A percentile compares a stretch with the other conserved stretches of the same genome.
Evolutionary conservation across 2,113 vertebrate species (phyloP).

Genomic region (Antechinus flavipes): DNA sequence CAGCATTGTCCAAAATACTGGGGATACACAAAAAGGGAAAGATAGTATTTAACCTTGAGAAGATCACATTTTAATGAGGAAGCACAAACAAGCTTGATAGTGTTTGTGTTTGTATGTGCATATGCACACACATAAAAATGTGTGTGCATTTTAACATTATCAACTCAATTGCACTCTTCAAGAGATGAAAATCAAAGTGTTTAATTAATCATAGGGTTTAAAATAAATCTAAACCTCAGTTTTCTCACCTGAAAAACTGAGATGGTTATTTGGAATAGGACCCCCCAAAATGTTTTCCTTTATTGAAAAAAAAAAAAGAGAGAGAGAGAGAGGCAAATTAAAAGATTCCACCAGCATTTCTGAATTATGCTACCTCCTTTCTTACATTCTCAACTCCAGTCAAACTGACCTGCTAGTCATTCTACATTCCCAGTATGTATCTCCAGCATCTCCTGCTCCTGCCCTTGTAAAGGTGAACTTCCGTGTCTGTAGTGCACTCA

Average conservation of each 20-base stretch:
- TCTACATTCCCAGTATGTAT: neutral
- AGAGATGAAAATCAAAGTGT: neutral
- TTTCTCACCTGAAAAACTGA: neutral
- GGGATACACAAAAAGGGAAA: neutral
- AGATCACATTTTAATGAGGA: neutral
- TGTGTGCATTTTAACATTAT: neutral
- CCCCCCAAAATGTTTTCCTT: neutral
- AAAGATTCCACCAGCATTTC: neutral
- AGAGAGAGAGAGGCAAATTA: neutral
- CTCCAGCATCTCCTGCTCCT: neutral
- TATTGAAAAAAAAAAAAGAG: neutral
- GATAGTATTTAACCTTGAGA: neutral
- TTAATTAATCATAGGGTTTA: too few species aligned
- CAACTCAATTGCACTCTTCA: neutral
- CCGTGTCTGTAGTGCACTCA: neutral
- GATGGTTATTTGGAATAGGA: neutral
- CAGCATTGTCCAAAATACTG: neutral
- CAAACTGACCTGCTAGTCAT: neutral
- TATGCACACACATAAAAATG: too few species aligned
- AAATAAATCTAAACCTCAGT: neutral
- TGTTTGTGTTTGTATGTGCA: too few species aligned
- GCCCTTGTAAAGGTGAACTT: neutral
- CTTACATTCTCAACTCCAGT: neutral
- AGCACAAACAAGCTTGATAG: neutral
- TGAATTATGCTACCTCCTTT: neutral